Evolutionary conservation across 2,113 vertebrate genomes (phyloP).

Genomic region (Halichoeres trimaculatus): DNA sequence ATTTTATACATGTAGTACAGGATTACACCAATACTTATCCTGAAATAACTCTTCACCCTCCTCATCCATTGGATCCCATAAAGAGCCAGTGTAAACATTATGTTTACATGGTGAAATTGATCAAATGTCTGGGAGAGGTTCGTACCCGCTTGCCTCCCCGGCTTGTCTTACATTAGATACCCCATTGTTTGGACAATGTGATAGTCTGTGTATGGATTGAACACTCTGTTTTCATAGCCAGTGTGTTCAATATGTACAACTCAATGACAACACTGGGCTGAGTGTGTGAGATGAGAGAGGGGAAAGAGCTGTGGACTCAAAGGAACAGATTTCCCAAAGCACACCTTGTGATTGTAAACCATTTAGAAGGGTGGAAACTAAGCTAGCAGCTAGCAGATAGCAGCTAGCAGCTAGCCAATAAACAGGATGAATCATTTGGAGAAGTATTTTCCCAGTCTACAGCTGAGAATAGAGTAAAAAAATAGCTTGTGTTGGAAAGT

Average conservation of each 20-base stretch:
- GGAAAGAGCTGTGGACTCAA: conserved; percentile 5
- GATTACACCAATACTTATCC: conserved; percentile 1
- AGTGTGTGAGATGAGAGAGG: conserved; percentile 5
- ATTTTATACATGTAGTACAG: conserved; percentile 8
- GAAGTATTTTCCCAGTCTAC: no score
- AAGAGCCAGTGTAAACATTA: conserved; percentile 6
- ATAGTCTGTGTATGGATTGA: conserved; percentile 43
- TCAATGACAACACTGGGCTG: conserved; percentile 11
- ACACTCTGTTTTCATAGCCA: conserved; percentile 25
- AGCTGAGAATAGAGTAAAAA: no score
- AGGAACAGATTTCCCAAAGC: background rate
- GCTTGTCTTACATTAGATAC: conserved; percentile 16
- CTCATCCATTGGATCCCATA: conserved; percentile 9
- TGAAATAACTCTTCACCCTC: conserved; percentile 3
- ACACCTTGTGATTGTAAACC: no score
- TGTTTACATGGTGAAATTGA: conserved; percentile 45
- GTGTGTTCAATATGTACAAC: conserved; percentile 39
- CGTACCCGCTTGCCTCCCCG: background rate
- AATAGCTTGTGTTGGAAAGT: no score
- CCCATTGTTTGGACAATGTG: conserved; percentile 47
- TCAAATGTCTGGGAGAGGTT: conserved; percentile 32
- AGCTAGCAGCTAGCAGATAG: no score
- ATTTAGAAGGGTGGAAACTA: no score
- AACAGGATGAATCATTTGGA: no score
- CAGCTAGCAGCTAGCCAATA: no score